Evolutionary conservation across 2,888 invertebrate genomes (phyloP), one percentile per base, ranked within the genome.

Genomic region (Clunio marinus): DNA sequence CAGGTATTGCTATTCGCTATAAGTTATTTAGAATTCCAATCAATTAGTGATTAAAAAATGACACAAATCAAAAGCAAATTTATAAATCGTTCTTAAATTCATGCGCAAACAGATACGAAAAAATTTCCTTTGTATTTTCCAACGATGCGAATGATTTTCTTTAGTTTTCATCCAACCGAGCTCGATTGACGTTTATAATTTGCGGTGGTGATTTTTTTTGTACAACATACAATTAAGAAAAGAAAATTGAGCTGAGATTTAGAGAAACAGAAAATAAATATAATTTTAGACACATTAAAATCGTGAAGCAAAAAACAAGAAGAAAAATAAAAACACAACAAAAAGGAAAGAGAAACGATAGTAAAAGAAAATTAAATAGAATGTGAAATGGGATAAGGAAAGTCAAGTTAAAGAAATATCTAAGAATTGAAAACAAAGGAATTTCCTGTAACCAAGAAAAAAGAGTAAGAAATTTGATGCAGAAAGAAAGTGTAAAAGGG

Each of bases 71-170:
- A 66, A 66, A 17, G 10, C 28, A 35, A 55, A 66, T 13, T 55
- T 17, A 32, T 13, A 55, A 55, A 8, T 66, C 66, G 10, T 24
- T 63, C 63, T 66, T 35, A 28, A 35, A 22, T 55, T 66, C 63
- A 63, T 66, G 66, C 66, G 66, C 66, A 66, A 55, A 66, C 20
- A 22, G 51, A 17, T 8, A 15, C 37, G 46, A 63, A 55, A 35
- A 66, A 55, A 35, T 66, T 66, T 66, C 55, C 66, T 66, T 66
- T 66, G 46, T 66, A 55, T 66, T 66, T 66, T 51, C 32, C 51
- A 46, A n/a, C 66, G 51, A 20, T 28, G 66, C 66, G 32, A 45
- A 45, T 55, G 22, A 27, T 46, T 27, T 45, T 46, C 5, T 24
- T 66, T 51, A 66, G 66, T 66, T 66, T 66, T 46, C 51, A 25